Base-by-base conservation (phyloP, 2,888 invertebrate genomes). In the Eustalomyia histrio region DNA sequence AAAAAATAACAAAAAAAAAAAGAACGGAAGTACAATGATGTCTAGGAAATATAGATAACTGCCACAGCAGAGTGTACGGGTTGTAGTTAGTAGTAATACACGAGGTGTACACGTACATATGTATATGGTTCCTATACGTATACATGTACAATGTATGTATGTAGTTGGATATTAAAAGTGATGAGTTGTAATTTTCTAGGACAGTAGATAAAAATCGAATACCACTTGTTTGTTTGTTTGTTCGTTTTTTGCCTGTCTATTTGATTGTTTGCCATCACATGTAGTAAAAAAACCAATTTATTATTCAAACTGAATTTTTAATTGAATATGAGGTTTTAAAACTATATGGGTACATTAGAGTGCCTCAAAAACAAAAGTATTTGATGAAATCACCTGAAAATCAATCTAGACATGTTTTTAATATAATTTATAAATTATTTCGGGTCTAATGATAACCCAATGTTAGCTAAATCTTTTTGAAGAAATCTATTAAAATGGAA, bases 261-360 rank as follows among this genome's bases (percentile, higher is more conserved):
- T 78, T 79, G 55, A 79, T 79, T 67, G 65, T 72, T 78, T 79
- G 67, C 24, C 78, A 65, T 55, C 74, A 64, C 53, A 60, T 76
- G 76, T 50, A 63, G 71, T 78, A 75, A 71, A 81, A n/a, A 81
- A 81, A 78, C 78, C 81, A 81, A 81, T 81, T 81, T 81, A 81
- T 74, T 81, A 81, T 81, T 81, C 81, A 78, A 81, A 81, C 74
- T 81, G 78, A 78, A 75, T 81, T 81, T 78, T 81, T 78, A 81
- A 78, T 78, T 81, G 74, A 78, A 71, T 78, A 75, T 78, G 71
- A 75, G 81, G 61, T 74, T 81, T 74, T 76, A 69, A 73, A 76
- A 76, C 21, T 21, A 21, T 21, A 21, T 21, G 4, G 4, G 4
- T 21, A 21, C 21, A 21, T n/a, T n/a, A n/a, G n/a, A n/a, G n/a